Conservation (phyloP, 37 sponge, comb jelly and placozoan genomes). For the Cladorhizidae sp. region DNA sequence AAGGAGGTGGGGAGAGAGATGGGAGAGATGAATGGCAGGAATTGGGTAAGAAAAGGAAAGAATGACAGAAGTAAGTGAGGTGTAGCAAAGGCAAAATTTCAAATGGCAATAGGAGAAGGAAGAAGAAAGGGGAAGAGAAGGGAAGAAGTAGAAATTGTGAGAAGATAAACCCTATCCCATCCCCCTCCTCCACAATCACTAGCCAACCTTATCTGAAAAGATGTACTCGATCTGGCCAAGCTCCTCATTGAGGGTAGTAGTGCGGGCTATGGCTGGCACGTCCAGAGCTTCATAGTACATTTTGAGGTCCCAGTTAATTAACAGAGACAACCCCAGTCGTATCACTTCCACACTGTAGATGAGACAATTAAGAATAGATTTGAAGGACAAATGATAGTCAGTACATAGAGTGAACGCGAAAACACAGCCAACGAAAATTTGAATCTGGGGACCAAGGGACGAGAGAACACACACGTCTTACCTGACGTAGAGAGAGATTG, state of each 20-base stretch:
- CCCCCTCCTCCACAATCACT: neutral
- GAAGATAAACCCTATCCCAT: neutral
- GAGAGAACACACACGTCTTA: conserved; percentile 23
- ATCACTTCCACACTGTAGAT: conserved; percentile 92
- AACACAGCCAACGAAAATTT: neutral
- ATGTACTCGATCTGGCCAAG: conserved; percentile 98
- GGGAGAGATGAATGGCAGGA: no score
- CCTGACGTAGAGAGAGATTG: conserved; percentile 99
- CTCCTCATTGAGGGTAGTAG: conserved; percentile 96
- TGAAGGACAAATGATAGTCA: no score
- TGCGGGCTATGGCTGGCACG: conserved; percentile 81
- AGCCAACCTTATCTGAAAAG: conserved; percentile 88
- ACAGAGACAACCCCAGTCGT: conserved; percentile 86
- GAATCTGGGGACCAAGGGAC: neutral
- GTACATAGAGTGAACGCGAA: neutral
- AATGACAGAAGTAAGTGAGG: no score
- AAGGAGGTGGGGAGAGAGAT: neutral
- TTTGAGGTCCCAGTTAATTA: conserved; percentile 92
- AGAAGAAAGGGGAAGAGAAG: neutral
- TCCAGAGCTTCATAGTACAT: conserved; percentile 90
- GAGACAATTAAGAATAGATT: neutral
- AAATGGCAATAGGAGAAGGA: neutral
- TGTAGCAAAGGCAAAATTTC: no score
- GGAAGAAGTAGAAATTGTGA: neutral
- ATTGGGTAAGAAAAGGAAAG: no score